A percentile compares a stretch with the other conserved stretches of the same genome.
Conservation (phyloP, 2,888 invertebrate genomes). For the Andrena fulva region DNA sequence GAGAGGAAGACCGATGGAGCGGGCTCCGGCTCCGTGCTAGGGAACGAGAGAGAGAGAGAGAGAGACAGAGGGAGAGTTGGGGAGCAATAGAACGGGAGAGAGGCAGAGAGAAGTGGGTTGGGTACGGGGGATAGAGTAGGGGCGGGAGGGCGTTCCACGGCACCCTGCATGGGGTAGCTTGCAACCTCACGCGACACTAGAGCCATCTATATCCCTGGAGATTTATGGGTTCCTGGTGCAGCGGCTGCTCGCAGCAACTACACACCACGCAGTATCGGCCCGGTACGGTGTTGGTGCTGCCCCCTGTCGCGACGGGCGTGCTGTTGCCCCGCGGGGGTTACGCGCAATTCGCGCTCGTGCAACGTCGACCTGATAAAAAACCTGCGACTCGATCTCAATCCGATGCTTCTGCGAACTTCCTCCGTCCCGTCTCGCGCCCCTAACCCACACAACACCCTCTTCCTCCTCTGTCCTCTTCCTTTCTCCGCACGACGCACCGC, state of each 20-base stretch:
- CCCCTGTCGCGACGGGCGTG: slow-evolving; percentile 83
- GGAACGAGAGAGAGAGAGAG: slow-evolving; percentile 10
- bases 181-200: slow-evolving; percentile 84
- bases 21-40: not conserved
- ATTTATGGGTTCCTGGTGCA: slow-evolving; percentile 84
- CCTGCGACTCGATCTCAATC: slow-evolving; percentile 82
- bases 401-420: slow-evolving; percentile 68
- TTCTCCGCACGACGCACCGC: slow-evolving; percentile 31
- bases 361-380: slow-evolving; percentile 80
- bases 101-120: slow-evolving; percentile 69
- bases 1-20: slow-evolving; percentile 51
- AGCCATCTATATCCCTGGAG: slow-evolving; percentile 84
- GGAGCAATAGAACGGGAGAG: slow-evolving; percentile 47
- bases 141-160: slow-evolving; percentile 81
- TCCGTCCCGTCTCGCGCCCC: slow-evolving; percentile 20
- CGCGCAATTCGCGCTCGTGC: slow-evolving; percentile 84
- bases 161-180: slow-evolving; percentile 84
- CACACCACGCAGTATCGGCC: slow-evolving; percentile 79
- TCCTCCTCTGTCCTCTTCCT: not conserved
- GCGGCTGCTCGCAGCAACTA: slow-evolving; percentile 82
- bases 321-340: slow-evolving; percentile 84
- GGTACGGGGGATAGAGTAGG: slow-evolving; percentile 73
- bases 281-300: slow-evolving; percentile 77
- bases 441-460: not conserved
- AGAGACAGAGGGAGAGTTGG: slow-evolving; percentile 37